Base-by-base conservation (phyloP, 2,113 vertebrate genomes). In the Antechinus flavipes region DNA sequence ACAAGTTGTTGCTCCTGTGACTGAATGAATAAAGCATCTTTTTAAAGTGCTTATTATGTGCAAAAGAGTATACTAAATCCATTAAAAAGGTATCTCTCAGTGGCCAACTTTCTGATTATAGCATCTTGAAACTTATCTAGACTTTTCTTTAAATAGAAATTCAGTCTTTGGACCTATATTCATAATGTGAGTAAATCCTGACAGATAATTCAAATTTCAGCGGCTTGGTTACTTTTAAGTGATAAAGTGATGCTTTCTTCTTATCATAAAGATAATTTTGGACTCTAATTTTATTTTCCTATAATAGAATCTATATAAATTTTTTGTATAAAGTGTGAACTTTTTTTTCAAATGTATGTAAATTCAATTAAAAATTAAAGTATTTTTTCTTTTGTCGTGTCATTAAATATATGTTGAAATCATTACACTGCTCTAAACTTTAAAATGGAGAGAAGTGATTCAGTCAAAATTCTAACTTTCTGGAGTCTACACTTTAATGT, bases 401-500 rank as follows among this genome's bases (percentile, higher is more conserved):
- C n/a, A 84, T 23, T 84, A 6, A 84, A 5, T 84, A 23, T 42
- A 42, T 84, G 68, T 84, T 84, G n/a, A 11, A 23, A 42, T 19
- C 1, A 84, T 84, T n/a, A 42, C 7, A 23, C 3, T 93, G 25
- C 9, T 76, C 0, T 92, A 68, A 10, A 89, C 91, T 92, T 90
- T 47, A 94, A 94, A 91, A 42, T 92, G n/a, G 61, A 46, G 6
- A 89, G 2, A n/a, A 95, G 49, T 4, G 1, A 53, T 90, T 96
- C 92, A 19, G 49, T 92, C 25, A 52, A 94, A 93, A 91, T 19
- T 91, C 52, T 56, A 68, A 49, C 19, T 91, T 94, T 19, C 89
- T 91, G 50, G 25, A 95, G 9, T 90, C 90, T 53, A n/a, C 42
- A 52, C 26, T 94, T 95, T 89, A 46, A 76, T 93, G 27, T 93